These are phyloP conservation scores for Corythucha ciliata DNA, from an alignment of 2,888 invertebrate genomes.

Conservation along the genomic window DNA sequence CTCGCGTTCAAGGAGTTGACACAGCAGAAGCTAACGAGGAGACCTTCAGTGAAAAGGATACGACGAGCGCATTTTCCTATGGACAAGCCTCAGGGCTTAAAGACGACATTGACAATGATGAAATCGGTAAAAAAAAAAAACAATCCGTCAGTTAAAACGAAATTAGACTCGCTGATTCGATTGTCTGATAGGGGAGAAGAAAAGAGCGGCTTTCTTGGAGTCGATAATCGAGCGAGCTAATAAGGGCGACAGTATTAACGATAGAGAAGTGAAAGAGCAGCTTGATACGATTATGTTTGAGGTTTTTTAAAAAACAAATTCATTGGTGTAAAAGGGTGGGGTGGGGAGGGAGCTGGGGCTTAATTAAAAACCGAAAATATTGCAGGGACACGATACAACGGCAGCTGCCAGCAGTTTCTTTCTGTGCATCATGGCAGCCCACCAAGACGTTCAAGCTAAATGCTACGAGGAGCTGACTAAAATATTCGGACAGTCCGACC, in stretches of 20 bases:
- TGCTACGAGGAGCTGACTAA: constrained; percentile 62
- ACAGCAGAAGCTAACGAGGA: constrained; percentile 11
- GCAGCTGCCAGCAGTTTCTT: constrained; percentile 74
- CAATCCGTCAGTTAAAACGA: not conserved
- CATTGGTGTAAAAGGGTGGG: not conserved
- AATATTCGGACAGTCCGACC: constrained; percentile 66
- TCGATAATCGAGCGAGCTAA: constrained; percentile 76
- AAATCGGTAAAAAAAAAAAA: constrained; percentile 37
- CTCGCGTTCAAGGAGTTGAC: no score
- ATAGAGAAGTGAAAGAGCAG: constrained; percentile 75
- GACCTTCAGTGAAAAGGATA: constrained; percentile 15
- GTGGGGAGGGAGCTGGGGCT: not conserved
- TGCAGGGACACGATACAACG: constrained; percentile 68
- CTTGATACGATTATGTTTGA: constrained; percentile 84
- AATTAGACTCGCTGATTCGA: not conserved
- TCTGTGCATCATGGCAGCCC: constrained; percentile 65
- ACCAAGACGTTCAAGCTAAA: constrained; percentile 60
- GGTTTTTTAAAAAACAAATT: no score
- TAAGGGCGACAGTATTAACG: constrained; percentile 61
- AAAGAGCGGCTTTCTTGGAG: constrained; percentile 79
- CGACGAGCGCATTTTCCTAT: constrained; percentile 44
- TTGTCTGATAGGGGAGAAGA: constrained; percentile 60
- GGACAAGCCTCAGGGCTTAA: constrained; percentile 62
- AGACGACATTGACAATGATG: constrained; percentile 72
- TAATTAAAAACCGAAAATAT: not conserved